phyloP scores from a whole-genome alignment of 2,113 vertebrate species.

The Leucopsar rothschildi region DNA sequence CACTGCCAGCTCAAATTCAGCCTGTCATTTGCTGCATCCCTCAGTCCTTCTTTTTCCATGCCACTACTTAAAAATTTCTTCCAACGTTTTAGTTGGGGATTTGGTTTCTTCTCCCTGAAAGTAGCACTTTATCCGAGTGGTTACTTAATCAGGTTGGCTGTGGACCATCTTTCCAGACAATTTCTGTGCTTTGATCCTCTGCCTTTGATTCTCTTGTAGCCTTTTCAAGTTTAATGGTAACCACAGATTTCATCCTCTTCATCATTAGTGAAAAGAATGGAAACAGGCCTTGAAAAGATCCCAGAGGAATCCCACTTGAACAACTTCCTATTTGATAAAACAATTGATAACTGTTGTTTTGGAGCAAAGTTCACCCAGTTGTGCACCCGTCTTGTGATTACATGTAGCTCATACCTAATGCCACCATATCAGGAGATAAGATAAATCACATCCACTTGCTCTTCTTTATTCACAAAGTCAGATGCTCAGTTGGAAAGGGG shows the following conservation, averaged over 20 bases:
- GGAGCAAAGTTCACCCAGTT: not conserved
- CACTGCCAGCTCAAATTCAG: not conserved
- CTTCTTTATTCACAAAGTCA: not conserved
- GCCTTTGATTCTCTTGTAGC: not conserved
- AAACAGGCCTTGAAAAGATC: slow-evolving; percentile 16
- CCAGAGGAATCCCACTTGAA: slow-evolving; percentile 3
- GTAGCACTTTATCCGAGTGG: not conserved
- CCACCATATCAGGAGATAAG: not conserved
- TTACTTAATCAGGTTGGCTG: not conserved
- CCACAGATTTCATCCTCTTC: slow-evolving; percentile 1
- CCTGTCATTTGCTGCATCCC: not conserved
- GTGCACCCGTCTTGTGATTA: not conserved
- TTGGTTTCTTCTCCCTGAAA: not conserved
- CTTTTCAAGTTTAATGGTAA: slow-evolving; percentile 8
- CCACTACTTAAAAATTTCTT: not conserved
- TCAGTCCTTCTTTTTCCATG: not conserved
- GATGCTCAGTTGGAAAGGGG: not conserved
- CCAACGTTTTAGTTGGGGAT: not conserved
- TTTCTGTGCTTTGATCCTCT: not conserved
- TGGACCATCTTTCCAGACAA: not conserved
- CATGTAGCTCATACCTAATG: not conserved
- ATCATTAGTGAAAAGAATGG: slow-evolving; percentile 27
- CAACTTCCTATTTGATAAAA: slow-evolving; percentile 50
- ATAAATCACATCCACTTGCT: slow-evolving; percentile 9
- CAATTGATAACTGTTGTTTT: slow-evolving; percentile 22